phyloP scores from a whole-genome alignment of 1,140 invertebrate genomes.

The Proales similis region DNA sequence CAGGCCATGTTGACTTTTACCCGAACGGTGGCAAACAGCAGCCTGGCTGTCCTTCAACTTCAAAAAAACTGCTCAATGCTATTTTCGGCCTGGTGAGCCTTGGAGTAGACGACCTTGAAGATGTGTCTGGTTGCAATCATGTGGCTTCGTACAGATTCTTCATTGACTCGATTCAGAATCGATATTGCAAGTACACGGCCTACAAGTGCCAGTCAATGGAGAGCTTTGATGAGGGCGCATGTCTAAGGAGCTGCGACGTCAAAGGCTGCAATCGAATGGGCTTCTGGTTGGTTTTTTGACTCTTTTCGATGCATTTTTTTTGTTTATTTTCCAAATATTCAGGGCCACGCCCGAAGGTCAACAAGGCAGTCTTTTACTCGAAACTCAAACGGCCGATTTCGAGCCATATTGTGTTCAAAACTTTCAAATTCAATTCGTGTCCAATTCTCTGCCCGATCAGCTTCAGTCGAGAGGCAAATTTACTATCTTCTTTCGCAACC shows the following conservation, averaged over 20 bases:
- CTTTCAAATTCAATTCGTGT: slow-evolving; percentile 1
- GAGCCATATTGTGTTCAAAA: slow-evolving; percentile 31
- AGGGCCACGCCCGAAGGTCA: no score
- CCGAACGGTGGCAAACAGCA: slow-evolving; percentile 56
- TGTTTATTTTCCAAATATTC: no score
- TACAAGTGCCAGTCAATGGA: background rate
- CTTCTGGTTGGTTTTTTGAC: slow-evolving; percentile 3
- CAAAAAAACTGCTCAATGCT: background rate
- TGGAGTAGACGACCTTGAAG: background rate
- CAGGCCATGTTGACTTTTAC: slow-evolving; percentile 58
- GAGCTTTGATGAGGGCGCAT: slow-evolving; percentile 26
- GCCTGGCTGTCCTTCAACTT: slow-evolving; percentile 25
- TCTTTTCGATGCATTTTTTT: no score
- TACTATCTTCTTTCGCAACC: slow-evolving; percentile 3
- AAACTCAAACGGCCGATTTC: no score
- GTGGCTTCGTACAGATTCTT: slow-evolving; percentile 1
- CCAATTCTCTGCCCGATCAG: background rate
- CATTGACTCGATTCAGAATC: slow-evolving; percentile 12
- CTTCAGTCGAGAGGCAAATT: slow-evolving; percentile 18
- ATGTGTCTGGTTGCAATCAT: slow-evolving; percentile 7
- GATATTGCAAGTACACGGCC: slow-evolving; percentile 4
- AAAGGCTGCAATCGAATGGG: slow-evolving; percentile 36
- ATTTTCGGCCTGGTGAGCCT: background rate
- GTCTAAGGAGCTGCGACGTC: background rate
- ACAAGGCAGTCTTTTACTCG: no score